Base-by-base conservation (phyloP, 2,797 vertebrate species). In the Mus minutoides region DNA sequence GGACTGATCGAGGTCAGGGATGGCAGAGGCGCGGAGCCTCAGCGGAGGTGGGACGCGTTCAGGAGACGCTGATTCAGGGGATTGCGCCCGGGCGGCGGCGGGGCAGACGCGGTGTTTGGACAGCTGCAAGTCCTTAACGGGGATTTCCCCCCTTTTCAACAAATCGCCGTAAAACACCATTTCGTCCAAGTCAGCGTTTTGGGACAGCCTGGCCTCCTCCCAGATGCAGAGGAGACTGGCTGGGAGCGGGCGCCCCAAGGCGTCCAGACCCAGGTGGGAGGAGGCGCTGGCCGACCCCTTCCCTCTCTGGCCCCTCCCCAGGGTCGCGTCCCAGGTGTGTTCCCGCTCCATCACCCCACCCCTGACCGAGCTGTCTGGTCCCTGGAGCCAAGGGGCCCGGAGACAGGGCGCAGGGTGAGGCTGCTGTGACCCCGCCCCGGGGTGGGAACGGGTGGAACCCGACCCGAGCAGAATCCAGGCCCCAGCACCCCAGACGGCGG, bases 91-190 rank as follows among this genome's bases (percentile, higher is more conserved):
- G 97, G 96, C 93, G 88, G 93, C 92, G 7, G 97, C 97, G 92
- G 96, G 98, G 96, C 95, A 97, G 97, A 97, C 97, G 77, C 87
- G 6, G 91, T 98, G 98, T 99, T 99, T 98, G 98, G 97, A 98
- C 98, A 98, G 98, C 98, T 99, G 98, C 97, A 97, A 98, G 95
- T 97, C 97, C 96, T 98, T 98, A 98, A 95, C 94, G 8, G 95
- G 97, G 98, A 98, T 98, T 98, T 98, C 97, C 94, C 95, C 97
- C 98, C 97, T 94, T 98, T 97, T 95, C 98, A 98, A 98, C 97
- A 98, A 98, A 98, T 97, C 98, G 97, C 98, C 91, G 85, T 98
- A 98, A 98, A 98, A 98, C 95, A 97, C 97, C 77, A 95, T 98
- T 98, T 97, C 97, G 89, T 97, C 97, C 98, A 98, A 98, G 97